phyloP scores from a whole-genome alignment of 1,140 invertebrate species.

The Brachionus sp. region DNA sequence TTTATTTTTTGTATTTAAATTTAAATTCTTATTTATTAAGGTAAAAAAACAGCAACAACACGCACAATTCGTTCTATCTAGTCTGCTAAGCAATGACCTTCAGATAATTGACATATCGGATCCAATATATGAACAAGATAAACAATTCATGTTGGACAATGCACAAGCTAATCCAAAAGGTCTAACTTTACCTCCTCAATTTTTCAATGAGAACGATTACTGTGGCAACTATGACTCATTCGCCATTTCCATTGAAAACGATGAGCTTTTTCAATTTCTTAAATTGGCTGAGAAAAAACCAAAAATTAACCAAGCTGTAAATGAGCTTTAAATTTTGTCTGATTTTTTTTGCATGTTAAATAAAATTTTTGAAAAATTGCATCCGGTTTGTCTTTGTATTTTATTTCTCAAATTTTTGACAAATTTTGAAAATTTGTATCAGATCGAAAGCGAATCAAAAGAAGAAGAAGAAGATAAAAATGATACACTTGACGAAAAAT shows the following conservation, averaged over 20 bases:
- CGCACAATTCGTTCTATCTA: conserved; percentile 83
- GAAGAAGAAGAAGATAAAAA: not conserved
- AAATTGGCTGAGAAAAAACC: conserved; percentile 15
- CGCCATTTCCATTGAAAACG: conserved; percentile 17
- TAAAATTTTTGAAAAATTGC: not conserved
- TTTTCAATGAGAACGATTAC: conserved; percentile 86
- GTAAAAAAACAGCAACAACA: conserved; percentile 88
- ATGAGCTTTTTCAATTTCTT: conserved; percentile 30
- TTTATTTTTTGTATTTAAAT: not conserved
- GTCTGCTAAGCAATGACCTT: conserved; percentile 75
- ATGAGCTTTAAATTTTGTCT: not conserved
- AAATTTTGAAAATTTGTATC: not conserved
- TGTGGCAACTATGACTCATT: conserved; percentile 65
- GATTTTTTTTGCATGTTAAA: not conserved
- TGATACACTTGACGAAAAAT: not conserved
- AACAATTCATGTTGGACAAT: conserved; percentile 86
- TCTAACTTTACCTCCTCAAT: conserved; percentile 78
- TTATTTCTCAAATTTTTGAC: not conserved
- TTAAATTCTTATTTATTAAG: conserved; percentile 62
- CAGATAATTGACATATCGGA: conserved; percentile 86
- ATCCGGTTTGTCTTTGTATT: not conserved
- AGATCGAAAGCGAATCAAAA: not conserved
- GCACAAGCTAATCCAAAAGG: conserved; percentile 66
- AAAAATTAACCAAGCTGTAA: not conserved
- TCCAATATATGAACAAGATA: conserved; percentile 77